Evolutionary conservation across 2,797 vertebrate genomes (phyloP), one percentile per base, ranked within the genome.

Genomic region (Pelobates cultripes): DNA sequence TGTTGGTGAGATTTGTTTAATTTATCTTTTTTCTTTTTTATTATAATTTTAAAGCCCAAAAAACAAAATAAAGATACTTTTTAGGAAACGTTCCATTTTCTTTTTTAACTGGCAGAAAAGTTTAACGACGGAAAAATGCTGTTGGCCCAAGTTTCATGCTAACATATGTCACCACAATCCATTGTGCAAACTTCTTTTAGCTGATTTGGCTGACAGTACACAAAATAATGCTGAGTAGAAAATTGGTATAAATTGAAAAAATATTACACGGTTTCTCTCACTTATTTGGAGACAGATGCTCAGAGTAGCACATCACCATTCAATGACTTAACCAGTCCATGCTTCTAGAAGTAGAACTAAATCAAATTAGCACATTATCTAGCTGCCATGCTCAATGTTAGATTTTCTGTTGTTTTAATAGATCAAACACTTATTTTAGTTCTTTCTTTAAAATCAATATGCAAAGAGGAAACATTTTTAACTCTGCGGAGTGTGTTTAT

Each of bases 191-290:
- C 70, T 72, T 53, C 75, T 78, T 83, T 63, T 70, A 78, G 75
- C 76, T 78, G 81, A 78, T 83, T 79, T 79, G 81, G 81, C 81
- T 83, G 81, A 83, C 76, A 70, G 81, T 43, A 83, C 71, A 78
- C 64, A 79, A 83, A 78, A 83, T 74, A 78, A 61, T 43, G 81
- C 81, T 83, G 81, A 83, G 73, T 70, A 43, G 70, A 75, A 57
- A 70, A 74, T 70, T 40, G 70, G 40, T 14, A 17, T 15, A 55
- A 73, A 73, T 63, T 71, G 67, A 77, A 73, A 78, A 66, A 76
- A 75, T 63, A 43, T 64, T 17, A 70, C 71, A 73, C 81, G 10
- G 75, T 69, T 78, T 68, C 71, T 83, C 44, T 51, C 76, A 83
- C 81, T 78, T 83, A 75, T 70, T 78, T 78, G 70, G 70, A 83